These are phyloP conservation scores for Falco berigora DNA, from an alignment of 2,797 vertebrate genomes.

Conservation along the genomic window DNA sequence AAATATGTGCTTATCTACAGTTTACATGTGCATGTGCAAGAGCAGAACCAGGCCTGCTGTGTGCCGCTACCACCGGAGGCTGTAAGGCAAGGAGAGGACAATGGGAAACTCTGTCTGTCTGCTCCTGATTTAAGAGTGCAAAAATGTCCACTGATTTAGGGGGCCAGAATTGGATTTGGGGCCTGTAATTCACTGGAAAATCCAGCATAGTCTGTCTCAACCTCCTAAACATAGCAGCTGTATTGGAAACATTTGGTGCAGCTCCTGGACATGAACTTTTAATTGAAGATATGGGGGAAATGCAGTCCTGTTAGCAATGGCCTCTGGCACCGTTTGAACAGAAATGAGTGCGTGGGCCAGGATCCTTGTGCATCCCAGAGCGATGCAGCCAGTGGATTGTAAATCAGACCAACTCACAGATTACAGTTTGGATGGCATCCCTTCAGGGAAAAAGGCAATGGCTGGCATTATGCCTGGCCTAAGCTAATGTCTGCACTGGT, in stretches of 20 bases:
- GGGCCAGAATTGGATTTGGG: not conserved
- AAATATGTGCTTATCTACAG: slow-evolving; percentile 1
- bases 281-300: not conserved
- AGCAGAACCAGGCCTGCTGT: slow-evolving; percentile 48
- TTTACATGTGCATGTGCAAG: slow-evolving; percentile 33
- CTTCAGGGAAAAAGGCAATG: not conserved
- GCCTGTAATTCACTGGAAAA: not conserved
- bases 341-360: not conserved
- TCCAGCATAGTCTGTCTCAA: not conserved
- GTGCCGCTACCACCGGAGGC: not conserved
- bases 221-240: not conserved
- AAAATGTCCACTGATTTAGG: not conserved
- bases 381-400: not conserved
- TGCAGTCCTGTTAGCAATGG: not conserved
- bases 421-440: not conserved
- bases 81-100: not conserved
- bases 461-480: not conserved
- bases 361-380: not conserved
- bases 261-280: not conserved
- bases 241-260: not conserved
- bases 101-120: not conserved
- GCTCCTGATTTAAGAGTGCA: not conserved
- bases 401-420: not conserved
- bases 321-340: not conserved
- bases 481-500: not conserved